phyloP scores from a whole-genome alignment of 2,797 vertebrate species.

The Phalloptychus januarius region DNA sequence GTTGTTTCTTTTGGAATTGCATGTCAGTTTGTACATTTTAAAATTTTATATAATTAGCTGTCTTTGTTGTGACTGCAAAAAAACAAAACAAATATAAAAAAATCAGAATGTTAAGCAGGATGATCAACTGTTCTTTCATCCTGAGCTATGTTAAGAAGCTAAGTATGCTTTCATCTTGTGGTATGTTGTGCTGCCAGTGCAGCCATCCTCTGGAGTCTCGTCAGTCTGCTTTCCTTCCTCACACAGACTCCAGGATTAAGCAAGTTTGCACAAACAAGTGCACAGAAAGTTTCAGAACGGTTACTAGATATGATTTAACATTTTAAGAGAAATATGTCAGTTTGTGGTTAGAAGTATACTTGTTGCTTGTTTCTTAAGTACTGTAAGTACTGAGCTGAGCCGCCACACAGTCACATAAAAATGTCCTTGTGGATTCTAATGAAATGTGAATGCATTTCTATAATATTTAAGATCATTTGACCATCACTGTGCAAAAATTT shows the following conservation, averaged over 20 bases:
- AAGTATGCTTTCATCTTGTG: slow-evolving; percentile 41
- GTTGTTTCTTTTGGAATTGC: background rate
- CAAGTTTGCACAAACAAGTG: background rate
- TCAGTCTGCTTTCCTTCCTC: slow-evolving; percentile 2
- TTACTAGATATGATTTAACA: background rate
- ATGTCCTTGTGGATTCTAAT: background rate
- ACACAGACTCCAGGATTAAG: background rate
- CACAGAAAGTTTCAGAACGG: background rate
- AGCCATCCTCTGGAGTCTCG: slow-evolving; percentile 27
- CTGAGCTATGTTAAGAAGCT: slow-evolving; percentile 30
- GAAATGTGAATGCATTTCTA: background rate
- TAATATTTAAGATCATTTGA: background rate
- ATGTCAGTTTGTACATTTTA: background rate
- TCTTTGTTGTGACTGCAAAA: background rate
- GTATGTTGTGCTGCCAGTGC: slow-evolving; percentile 11
- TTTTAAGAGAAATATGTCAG: background rate
- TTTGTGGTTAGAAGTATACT: background rate
- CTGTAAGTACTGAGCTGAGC: background rate
- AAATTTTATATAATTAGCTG: background rate
- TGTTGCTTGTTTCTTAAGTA: background rate
- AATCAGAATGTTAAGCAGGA: slow-evolving; percentile 1
- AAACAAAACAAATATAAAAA: background rate
- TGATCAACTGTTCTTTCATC: slow-evolving; percentile 33
- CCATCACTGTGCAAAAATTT: background rate
- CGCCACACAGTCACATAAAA: background rate